phyloP scores from a whole-genome alignment of 2,888 invertebrate genomes.

The Campopleginae sp. region DNA sequence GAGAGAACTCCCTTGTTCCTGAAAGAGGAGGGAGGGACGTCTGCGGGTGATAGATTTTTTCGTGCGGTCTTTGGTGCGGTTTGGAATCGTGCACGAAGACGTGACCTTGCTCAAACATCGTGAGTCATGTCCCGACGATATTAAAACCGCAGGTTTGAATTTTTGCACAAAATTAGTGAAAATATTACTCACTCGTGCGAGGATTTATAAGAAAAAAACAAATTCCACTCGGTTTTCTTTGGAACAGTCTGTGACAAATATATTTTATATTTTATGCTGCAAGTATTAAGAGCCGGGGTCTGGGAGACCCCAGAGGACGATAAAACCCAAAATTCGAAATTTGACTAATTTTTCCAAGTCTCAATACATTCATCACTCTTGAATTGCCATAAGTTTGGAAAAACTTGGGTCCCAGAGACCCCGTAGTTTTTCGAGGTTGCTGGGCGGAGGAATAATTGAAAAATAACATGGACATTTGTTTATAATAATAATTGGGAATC shows the following conservation, averaged over 20 bases:
- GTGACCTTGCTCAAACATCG: conserved; percentile 63
- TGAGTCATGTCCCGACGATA: conserved; percentile 55
- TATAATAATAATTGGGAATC: background rate
- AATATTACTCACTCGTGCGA: background rate
- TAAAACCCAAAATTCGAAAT: background rate
- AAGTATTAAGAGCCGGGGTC: no score
- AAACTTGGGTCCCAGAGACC: background rate
- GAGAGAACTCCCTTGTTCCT: conserved; percentile 33
- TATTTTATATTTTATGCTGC: background rate
- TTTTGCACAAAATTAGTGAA: background rate
- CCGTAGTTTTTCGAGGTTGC: background rate
- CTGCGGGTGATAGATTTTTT: conserved; percentile 30
- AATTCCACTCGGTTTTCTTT: background rate
- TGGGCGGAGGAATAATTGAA: background rate
- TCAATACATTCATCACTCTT: background rate
- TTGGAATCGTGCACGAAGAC: conserved; percentile 50
- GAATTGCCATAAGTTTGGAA: background rate
- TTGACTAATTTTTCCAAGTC: background rate
- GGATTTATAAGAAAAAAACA: background rate
- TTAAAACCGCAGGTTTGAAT: conserved; percentile 1
- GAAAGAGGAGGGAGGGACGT: conserved; percentile 8
- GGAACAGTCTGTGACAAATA: background rate
- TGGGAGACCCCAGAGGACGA: no score
- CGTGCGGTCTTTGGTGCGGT: conserved; percentile 50
- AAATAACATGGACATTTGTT: background rate